Conservation (phyloP, 2,888 invertebrate species). For the Theodoxus fluviatilis region DNA sequence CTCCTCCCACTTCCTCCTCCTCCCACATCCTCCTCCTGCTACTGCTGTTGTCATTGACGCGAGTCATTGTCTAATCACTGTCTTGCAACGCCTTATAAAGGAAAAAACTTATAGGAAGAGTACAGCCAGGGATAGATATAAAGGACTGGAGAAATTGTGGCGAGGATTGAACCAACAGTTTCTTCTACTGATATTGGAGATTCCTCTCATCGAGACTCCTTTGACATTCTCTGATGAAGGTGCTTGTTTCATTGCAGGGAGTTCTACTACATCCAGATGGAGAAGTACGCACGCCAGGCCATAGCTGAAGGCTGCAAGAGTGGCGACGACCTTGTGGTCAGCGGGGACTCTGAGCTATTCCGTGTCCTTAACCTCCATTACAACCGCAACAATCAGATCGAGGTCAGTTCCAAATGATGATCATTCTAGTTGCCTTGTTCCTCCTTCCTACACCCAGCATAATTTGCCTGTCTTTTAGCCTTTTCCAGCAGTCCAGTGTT, state of each 20-base stretch:
- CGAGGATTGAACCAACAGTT: background rate
- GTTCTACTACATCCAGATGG: slow-evolving; percentile 99
- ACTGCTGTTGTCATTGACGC: too few relatives aligned
- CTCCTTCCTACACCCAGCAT: background rate
- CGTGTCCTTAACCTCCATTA: slow-evolving; percentile 93
- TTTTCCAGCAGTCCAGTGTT: background rate
- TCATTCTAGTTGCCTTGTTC: background rate
- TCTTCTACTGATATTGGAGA: too few relatives aligned
- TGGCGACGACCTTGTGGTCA: slow-evolving; percentile 91
- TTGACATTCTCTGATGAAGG: too few relatives aligned
- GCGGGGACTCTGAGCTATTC: slow-evolving; percentile 95
- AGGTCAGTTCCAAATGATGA: slow-evolving; percentile 47
- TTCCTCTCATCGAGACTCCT: too few relatives aligned
- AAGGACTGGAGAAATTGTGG: background rate
- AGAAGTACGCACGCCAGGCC: slow-evolving; percentile 98
- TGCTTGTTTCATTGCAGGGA: slow-evolving; percentile 74
- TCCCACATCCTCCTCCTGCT: too few relatives aligned
- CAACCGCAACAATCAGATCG: slow-evolving; percentile 66
- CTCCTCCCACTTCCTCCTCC: too few relatives aligned
- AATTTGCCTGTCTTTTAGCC: background rate
- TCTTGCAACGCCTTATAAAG: too few relatives aligned
- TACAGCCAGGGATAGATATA: too few relatives aligned
- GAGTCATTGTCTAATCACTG: too few relatives aligned
- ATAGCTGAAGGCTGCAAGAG: slow-evolving; percentile 94
- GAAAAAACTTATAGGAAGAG: too few relatives aligned